These are phyloP conservation scores for Eulemur mongoz DNA, from an alignment of 2,797 vertebrate species.

Conservation along the genomic window DNA sequence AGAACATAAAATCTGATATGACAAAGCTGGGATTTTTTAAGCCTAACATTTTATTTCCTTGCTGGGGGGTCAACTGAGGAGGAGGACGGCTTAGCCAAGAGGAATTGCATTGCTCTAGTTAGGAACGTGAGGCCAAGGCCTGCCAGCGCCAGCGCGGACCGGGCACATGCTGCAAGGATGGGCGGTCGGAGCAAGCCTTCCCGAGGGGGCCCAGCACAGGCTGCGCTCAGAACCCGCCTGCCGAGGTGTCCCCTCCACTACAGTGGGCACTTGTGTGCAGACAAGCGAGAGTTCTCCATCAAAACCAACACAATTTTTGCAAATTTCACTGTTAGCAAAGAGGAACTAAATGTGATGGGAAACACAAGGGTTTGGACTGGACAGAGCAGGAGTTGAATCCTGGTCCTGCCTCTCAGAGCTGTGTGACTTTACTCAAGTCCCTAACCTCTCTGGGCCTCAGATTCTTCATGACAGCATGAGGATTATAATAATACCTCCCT, in stretches of 20 bases:
- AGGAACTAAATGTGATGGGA: background rate
- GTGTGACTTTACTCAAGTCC: background rate
- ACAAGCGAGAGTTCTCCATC: background rate
- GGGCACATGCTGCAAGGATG: background rate
- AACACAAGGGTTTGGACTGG: background rate
- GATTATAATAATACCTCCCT: too few species aligned
- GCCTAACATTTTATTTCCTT: background rate
- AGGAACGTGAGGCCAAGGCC: background rate
- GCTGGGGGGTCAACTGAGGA: background rate
- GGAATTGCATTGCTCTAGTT: background rate
- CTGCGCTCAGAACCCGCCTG: background rate
- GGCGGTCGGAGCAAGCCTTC: background rate
- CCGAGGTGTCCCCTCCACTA: background rate
- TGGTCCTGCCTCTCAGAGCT: background rate
- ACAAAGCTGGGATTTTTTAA: background rate
- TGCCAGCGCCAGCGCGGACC: background rate
- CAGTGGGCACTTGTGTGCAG: rapidly evolving
- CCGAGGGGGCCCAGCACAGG: background rate
- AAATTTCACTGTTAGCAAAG: background rate
- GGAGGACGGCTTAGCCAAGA: background rate
- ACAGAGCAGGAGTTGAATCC: background rate
- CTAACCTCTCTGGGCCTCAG: background rate
- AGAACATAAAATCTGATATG: background rate
- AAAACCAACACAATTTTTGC: background rate
- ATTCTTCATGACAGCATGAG: background rate